These are phyloP conservation scores for Germaria angustata DNA, from an alignment of 2,888 invertebrate genomes.

Conservation along the genomic window DNA sequence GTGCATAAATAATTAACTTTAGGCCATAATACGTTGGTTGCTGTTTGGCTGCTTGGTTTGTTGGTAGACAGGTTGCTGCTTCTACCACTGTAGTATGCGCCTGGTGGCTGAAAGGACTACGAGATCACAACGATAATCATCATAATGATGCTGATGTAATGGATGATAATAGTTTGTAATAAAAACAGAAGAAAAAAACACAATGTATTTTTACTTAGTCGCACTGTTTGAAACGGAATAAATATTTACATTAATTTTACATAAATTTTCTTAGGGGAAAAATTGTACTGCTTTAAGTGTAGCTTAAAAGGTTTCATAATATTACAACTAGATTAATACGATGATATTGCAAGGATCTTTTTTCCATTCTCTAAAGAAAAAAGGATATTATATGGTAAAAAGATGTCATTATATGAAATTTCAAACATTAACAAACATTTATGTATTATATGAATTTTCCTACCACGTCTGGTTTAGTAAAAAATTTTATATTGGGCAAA, in stretches of 20 bases:
- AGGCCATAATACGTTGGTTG: conserved; percentile 40
- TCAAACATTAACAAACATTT: too few relatives aligned
- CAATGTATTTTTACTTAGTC: background rate
- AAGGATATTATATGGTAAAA: too few relatives aligned
- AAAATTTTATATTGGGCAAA: too few relatives aligned
- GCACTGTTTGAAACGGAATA: background rate
- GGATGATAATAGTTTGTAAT: conserved; percentile 27
- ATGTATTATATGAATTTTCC: too few relatives aligned
- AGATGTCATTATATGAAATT: too few relatives aligned
- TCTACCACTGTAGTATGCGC: background rate
- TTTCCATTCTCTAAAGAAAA: too few relatives aligned
- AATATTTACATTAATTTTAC: background rate
- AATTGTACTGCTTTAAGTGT: background rate
- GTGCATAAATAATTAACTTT: conserved; percentile 66
- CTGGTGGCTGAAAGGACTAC: background rate
- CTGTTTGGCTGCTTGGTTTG: conserved; percentile 3
- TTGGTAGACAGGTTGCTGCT: background rate
- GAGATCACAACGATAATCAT: conserved; percentile 13
- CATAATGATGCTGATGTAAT: conserved; percentile 25
- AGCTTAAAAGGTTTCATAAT: background rate
- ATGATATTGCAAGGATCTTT: too few relatives aligned
- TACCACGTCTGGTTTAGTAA: too few relatives aligned
- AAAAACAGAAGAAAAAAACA: background rate
- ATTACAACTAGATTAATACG: background rate
- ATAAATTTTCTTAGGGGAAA: background rate